Evolutionary conservation across 1,140 invertebrate species (phyloP), one percentile per base, ranked within the genome.

Genomic region (Pteromalus puparum): DNA sequence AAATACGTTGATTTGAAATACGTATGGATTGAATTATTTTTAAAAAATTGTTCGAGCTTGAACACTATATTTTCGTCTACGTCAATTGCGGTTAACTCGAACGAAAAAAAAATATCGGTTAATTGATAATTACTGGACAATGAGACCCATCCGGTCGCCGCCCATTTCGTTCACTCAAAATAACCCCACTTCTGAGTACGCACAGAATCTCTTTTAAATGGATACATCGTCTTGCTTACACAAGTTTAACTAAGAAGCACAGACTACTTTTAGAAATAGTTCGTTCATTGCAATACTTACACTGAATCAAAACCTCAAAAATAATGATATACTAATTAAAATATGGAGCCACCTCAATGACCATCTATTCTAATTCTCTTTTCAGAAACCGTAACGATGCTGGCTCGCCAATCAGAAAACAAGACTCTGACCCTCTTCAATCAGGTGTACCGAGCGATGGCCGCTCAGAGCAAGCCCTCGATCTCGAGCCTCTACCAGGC

Each of bases 321-420:
- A 42, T 42, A 42, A 42, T 10, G 38, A 9, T 42, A 34, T 2
- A 2, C 5, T 34, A 34, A 34, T 34, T 34, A 34, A 46, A 12
- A 46, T 1, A 46, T 46, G 3, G 42, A 12, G 3, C 46, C 12
- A 15, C 3, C 3, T 18, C 46, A 48, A 48, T 61, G 18, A 21
- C 18, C 53, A 61, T 6, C 18, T 5, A 21, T n/a, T 61, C 7
- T 21, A 61, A 61, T 61, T 21, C 18, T 21, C 4, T 61, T 95
- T 95, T 81, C 95, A 97, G 97, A 96, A 91, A 96, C 97, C 90
- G 94, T 97, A 87, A 94, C 94, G 84, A 94, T 95, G 82, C 92
- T 97, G 88, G 95, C 96, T 1, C 93, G 94, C 65, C 95, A 96
- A 86, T 97, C 97, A 21, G 95, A 97, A 91, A 97, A 97, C 93